Conservation (phyloP, 2,113 vertebrate species). For the Gobius niger region DNA sequence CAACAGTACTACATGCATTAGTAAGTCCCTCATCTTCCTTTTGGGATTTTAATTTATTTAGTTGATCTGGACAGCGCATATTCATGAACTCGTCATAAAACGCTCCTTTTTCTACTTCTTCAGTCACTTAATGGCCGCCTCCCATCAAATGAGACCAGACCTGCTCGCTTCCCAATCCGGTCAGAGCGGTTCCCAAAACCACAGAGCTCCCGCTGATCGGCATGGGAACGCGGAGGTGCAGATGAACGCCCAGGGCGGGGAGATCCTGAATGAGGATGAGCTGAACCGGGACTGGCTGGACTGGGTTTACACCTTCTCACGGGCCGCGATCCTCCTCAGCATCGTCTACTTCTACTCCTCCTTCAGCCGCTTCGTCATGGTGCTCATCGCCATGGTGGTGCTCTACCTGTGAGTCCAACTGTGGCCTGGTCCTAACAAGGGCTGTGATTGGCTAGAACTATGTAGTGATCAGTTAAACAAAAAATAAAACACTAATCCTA, state of each 20-base stretch:
- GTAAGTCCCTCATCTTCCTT: constrained; percentile 73
- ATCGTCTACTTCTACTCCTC: constrained; percentile 98
- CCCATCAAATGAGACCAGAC: constrained; percentile 72
- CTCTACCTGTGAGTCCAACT: constrained; percentile 90
- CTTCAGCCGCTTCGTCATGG: constrained; percentile 96
- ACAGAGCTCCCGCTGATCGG: constrained; percentile 77
- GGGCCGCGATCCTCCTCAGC: constrained; percentile 89
- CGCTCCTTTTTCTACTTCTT: constrained; percentile 2
- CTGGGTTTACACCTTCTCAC: constrained; percentile 92
- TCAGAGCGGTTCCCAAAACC: constrained; percentile 63
- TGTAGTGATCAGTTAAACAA: not conserved
- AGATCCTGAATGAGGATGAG: constrained; percentile 90
- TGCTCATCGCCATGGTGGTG: constrained; percentile 94
- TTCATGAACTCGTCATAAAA: too few relatives aligned
- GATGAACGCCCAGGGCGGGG: constrained; percentile 81
- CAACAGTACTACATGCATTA: constrained; percentile 93
- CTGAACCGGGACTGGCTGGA: constrained; percentile 96
- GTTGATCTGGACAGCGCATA: too few relatives aligned
- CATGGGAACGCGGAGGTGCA: constrained; percentile 84
- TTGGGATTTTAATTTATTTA: too few relatives aligned
- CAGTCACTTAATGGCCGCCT: constrained; percentile 85
- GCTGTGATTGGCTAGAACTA: not conserved
- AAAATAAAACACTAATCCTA: too few relatives aligned
- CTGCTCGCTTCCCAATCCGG: constrained; percentile 46
- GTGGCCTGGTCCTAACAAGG: not conserved